Evolutionary conservation across 1,140 invertebrate species (phyloP), one percentile per base, ranked within the genome.

Genomic region (Ectropis grisescens): DNA sequence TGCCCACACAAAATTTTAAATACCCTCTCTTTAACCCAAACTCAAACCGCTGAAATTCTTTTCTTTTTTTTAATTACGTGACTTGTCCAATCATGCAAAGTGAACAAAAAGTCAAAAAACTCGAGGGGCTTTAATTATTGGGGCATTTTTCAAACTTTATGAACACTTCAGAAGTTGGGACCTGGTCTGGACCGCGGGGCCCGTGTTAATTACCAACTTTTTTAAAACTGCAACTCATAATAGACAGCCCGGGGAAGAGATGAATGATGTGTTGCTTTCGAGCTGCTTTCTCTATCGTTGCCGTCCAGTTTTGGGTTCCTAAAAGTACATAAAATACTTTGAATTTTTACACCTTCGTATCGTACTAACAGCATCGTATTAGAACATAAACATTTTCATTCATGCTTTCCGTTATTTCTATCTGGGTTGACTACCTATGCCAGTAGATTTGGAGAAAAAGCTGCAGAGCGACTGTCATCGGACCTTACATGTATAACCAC

Each of bases 191-290:
- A 56, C 55, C 51, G 61, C 50, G 50, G 51, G n/a, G 52, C 52
- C 57, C 44, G 57, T 75, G 72, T 81, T 81, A 81, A 81, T 81
- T 78, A 81, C 51, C 57, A 81, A 81, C 70, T 81, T 78, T 69
- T 78, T 66, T 66, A 76, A 72, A 75, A 81, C 67, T 74, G 70
- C 75, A 78, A 74, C 68, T 78, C 70, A 81, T 78, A 75, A 78
- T 75, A 68, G 72, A 80, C 66, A 78, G 70, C 52, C 45, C 53
- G 62, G 64, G 47, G 58, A 65, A 74, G 69, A 70, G 69, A 80
- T 80, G 75, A 80, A 78, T 80, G 70, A 80, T 72, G 75, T 75
- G 60, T 71, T 64, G 59, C 45, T 55, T 58, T 67, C 71, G 62
- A 50, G 58, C 64, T 61, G 47, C 48, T 55, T 50, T 57, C 65